A percentile compares a stretch with the other conserved stretches of the same genome.
Evolutionary conservation across 2,888 invertebrate genomes (phyloP).

Genomic region (Tipula helvola): DNA sequence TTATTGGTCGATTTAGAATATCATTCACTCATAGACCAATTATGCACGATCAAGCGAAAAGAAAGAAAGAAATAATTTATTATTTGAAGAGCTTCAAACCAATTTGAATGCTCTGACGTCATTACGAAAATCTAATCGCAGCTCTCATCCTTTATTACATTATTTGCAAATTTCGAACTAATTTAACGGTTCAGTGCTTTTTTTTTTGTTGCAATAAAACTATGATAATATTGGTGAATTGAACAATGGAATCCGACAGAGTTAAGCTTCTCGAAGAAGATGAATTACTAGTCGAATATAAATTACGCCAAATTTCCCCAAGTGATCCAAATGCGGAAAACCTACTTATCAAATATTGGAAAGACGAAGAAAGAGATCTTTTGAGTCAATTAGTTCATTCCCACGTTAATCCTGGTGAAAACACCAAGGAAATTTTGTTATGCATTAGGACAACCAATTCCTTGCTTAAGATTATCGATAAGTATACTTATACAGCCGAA

Average conservation of each 20-base stretch:
- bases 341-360: not conserved
- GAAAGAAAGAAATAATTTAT: too few species aligned
- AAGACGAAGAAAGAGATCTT: not conserved
- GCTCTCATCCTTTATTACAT: too few species aligned
- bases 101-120: too few species aligned
- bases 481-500: not conserved
- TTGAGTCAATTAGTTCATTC: not conserved
- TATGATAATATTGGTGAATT: too few species aligned
- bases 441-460: not conserved
- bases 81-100: too few species aligned
- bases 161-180: too few species aligned
- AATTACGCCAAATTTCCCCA: not conserved
- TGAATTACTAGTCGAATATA: not conserved
- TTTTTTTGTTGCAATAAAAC: too few species aligned
- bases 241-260: not conserved
- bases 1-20: too few species aligned
- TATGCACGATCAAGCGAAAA: too few species aligned
- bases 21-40: too few species aligned
- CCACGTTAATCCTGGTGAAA: not conserved
- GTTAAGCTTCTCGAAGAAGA: not conserved
- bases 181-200: too few species aligned
- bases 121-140: too few species aligned
- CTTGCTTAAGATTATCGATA: not conserved
- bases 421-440: not conserved
- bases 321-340: not conserved